Evolutionary conservation across 2,797 vertebrate genomes (phyloP), one percentile per base, ranked within the genome.

Genomic region (Sebastes itinus): DNA sequence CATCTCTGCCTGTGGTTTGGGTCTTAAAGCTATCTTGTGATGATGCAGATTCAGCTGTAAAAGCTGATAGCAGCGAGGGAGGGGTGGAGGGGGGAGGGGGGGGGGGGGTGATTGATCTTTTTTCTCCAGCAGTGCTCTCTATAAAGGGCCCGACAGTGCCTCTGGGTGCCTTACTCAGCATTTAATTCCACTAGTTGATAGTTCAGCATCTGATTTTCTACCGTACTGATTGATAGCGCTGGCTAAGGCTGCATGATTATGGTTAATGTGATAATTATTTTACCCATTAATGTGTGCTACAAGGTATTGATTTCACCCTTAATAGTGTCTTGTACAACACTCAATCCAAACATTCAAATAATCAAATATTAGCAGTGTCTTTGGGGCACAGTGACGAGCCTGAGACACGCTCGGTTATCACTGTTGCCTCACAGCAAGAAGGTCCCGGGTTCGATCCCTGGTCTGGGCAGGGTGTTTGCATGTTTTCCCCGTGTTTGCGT

Each of bases 1-100:
- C 68, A 42, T 92, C 90, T 92, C 86, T 94, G 90, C 90, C 90
- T 93, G 82, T 83, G 2, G 71, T 74, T 64, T 23, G 66, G 74
- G 85, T 64, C 65, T 81, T 73, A 18, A 81, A 84, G 75, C 68
- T 52, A 61, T 82, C 56, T 84, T 59, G 59, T 85, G 55, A 81
- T 82, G 35, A 59, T 87, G 88, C 77, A 71, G 77, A 82, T 84
- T 88, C 78, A 84, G 83, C 85, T 80, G 64, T 72, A 75, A 67
- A 80, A 82, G 83, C 81, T 84, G 83, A 79, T 58, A 2, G 65
- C 58, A 64, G 35, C 20, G 78, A 69, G 62, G 78, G 64, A 68
- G 64, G 11, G 77, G 72, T 33, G 9, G 32, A 32, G 75, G 71
- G 62, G 79, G 66, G n/a, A n/a, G n/a, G 9, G 32, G 10, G 75